A percentile compares a stretch with the other conserved stretches of the same genome.
phyloP scores from a whole-genome alignment of 2,888 invertebrate species.

The Bimastos eiseni region DNA sequence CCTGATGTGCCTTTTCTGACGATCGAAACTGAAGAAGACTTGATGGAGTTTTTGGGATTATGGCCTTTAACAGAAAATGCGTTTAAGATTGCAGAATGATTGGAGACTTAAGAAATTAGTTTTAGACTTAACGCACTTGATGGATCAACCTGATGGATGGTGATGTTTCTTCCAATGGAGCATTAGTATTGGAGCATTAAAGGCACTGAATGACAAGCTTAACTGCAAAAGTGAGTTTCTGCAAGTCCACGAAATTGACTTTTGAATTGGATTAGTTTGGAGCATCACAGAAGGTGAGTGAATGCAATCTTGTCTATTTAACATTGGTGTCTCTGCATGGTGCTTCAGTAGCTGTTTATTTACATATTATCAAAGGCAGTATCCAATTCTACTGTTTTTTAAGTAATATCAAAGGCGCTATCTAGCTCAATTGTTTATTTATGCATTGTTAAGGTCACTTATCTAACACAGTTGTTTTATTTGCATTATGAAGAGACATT shows the following conservation, averaged over 20 bases:
- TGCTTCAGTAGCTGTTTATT: not conserved
- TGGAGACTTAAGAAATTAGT: not conserved
- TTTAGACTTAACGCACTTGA: not conserved
- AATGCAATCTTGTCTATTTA: not conserved
- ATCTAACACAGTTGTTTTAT: no score
- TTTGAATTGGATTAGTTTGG: not conserved
- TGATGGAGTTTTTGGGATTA: not conserved
- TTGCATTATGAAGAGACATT: no score
- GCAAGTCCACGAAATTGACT: not conserved
- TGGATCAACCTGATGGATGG: not conserved
- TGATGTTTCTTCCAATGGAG: not conserved
- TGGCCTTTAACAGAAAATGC: not conserved
- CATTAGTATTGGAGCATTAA: not conserved
- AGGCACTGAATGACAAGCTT: not conserved
- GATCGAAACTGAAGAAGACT: constrained; percentile 3
- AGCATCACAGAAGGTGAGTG: not conserved
- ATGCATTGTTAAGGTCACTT: no score
- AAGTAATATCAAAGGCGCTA: no score
- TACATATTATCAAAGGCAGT: not conserved
- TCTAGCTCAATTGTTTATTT: no score
- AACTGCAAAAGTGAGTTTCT: not conserved
- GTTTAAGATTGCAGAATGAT: not conserved
- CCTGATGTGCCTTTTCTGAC: constrained; percentile 5
- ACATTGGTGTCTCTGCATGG: not conserved
- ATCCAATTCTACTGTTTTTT: no score